Conservation (phyloP, 2,888 invertebrate genomes). For the Escarpia spicata region DNA sequence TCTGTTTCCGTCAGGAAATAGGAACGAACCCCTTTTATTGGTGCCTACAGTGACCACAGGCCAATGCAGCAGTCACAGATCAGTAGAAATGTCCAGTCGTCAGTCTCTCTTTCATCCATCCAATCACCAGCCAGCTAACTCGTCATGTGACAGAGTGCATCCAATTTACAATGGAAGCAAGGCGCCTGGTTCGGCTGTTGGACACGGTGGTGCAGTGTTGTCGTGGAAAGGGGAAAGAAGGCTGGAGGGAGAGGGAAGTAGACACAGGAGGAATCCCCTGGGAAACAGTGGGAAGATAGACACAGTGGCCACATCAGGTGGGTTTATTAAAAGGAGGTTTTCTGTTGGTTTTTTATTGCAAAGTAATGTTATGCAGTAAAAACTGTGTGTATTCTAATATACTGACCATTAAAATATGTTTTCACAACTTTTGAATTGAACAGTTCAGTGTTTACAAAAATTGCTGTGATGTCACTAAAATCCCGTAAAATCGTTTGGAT, state of each 20-base stretch:
- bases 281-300: background rate
- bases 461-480: too few species aligned
- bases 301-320: background rate
- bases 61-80: background rate
- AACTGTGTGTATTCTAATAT: too few species aligned
- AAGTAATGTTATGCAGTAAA: too few species aligned
- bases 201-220: background rate
- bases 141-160: background rate
- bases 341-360: too few species aligned
- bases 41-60: background rate
- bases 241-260: background rate
- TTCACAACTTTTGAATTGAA: too few species aligned
- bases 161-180: background rate
- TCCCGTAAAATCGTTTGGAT: too few species aligned
- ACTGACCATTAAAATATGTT: too few species aligned
- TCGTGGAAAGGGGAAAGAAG: background rate
- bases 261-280: background rate
- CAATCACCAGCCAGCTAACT: conserved; percentile 4
- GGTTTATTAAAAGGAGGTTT: background rate
- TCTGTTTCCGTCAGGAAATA: background rate
- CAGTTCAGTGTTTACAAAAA: too few species aligned
- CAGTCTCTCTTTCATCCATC: background rate
- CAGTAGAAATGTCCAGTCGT: background rate
- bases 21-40: background rate
- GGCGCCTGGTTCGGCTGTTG: background rate